Evolutionary conservation across 1,140 invertebrate genomes (phyloP), one percentile per base, ranked within the genome.

Genomic region (Anagrus nilaparvatae): DNA sequence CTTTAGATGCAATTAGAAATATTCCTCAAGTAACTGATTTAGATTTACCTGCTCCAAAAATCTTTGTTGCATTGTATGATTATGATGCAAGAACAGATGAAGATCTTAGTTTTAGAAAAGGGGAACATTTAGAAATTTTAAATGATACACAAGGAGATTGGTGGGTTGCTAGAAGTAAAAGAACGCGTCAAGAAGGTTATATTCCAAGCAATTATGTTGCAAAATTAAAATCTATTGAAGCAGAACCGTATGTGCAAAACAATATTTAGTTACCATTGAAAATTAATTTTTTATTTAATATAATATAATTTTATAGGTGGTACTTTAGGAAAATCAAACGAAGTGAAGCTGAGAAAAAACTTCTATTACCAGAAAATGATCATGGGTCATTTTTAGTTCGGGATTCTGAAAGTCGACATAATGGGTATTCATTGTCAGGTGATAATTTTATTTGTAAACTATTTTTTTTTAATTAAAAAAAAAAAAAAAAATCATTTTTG

Each of bases 161-260:
- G 96, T 99, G 96, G 96, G 78, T 96, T 57, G 95, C 95, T 32
- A 78, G 86, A 54, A 95, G 90, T 69, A 90, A 93, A 74, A 79
- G 88, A 53, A 92, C 91, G 24, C 84, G 85, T 64, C 84, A 91
- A 65, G 90, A 96, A 70, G 96, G 96, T 44, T 99, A 98, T 72
- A 98, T 99, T 69, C 96, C 96, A 53, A 97, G 92, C 38, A 99
- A 99, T 72, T 99, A 98, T 80, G 94, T 99, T 48, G 96, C 96
- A 50, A 94, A 95, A 70, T 71, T 98, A 56, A 95, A 97, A 70
- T 97, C 93, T 47, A 96, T 99, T 59, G 95, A 99, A 76, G 95
- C 96, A 52, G 94, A 99, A 79, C 91, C 94, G 92, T 99, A 81
- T 95, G 90, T 81, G 48, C 12, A 2, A 13, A 14, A 35, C 31